phyloP scores from a whole-genome alignment of 2,888 invertebrate genomes.

The Prosapia bicincta region DNA sequence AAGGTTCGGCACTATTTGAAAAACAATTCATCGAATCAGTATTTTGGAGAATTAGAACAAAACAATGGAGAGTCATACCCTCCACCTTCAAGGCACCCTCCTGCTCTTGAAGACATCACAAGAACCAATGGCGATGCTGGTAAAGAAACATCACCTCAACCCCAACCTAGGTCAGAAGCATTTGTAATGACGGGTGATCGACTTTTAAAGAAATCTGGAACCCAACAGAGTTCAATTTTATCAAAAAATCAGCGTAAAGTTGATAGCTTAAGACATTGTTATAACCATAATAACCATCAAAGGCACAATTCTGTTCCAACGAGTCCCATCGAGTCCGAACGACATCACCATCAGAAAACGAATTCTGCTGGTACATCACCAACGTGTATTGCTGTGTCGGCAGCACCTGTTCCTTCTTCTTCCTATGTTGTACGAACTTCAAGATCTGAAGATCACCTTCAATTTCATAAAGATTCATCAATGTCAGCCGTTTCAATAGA shows the following conservation, averaged over 20 bases:
- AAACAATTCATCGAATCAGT: constrained; percentile 39
- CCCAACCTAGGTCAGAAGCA: constrained; percentile 57
- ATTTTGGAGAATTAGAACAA: constrained; percentile 23
- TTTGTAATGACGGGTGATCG: constrained; percentile 98
- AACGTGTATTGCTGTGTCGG: constrained; percentile 41
- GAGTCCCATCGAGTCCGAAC: constrained; percentile 62
- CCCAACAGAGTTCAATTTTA: constrained; percentile 60
- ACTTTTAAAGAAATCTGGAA: constrained; percentile 86
- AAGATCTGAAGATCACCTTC: constrained; percentile 88
- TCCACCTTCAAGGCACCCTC: constrained; percentile 38
- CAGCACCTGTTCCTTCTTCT: constrained; percentile 48
- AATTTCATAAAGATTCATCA: constrained; percentile 46
- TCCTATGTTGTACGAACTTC: constrained; percentile 63
- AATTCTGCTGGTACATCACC: constrained; percentile 48
- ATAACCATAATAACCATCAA: constrained; percentile 49
- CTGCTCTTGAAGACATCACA: constrained; percentile 38
- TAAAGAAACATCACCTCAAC: constrained; percentile 18
- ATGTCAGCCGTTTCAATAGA: constrained; percentile 87
- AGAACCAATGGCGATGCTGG: constrained; percentile 31
- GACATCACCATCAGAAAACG: constrained; percentile 38
- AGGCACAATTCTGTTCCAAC: constrained; percentile 63
- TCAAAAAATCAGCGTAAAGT: constrained; percentile 56
- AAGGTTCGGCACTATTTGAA: constrained; percentile 44
- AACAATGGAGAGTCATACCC: constrained; percentile 31
- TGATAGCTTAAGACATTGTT: constrained; percentile 47